These are phyloP conservation scores for Cherax quadricarinatus DNA, from an alignment of 1,140 invertebrate genomes.

Conservation along the genomic window DNA sequence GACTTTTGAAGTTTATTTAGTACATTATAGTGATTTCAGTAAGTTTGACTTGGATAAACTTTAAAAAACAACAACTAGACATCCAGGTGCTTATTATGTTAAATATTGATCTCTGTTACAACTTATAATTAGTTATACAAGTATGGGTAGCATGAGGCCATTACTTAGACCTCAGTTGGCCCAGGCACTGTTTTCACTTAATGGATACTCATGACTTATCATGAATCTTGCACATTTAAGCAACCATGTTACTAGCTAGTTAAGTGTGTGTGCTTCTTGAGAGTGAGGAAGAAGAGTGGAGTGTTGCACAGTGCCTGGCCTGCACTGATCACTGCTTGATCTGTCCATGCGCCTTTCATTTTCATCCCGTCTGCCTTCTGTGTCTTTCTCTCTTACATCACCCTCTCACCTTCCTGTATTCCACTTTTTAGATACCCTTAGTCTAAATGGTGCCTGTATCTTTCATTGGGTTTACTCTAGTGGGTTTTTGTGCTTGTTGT, in stretches of 20 bases:
- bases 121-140: constrained; percentile 29
- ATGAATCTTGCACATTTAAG: neutral
- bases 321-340: constrained; percentile 60
- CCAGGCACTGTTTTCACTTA: constrained; percentile 57
- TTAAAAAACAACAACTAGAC: neutral
- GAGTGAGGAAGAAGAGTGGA: constrained; percentile 2
- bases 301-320: constrained; percentile 58
- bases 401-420: constrained; percentile 41
- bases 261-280: constrained; percentile 16
- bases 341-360: constrained; percentile 63
- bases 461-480: constrained; percentile 61
- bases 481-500: constrained; percentile 69
- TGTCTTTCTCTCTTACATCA: constrained; percentile 47
- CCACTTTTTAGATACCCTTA: constrained; percentile 60
- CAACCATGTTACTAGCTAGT: constrained; percentile 6
- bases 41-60: neutral
- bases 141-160: constrained; percentile 65
- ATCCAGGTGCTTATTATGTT: constrained; percentile 51
- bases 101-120: constrained; percentile 14
- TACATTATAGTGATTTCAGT: neutral
- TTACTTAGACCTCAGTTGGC: constrained; percentile 58
- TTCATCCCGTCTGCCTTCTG: constrained; percentile 51
- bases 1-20: neutral
- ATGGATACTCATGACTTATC: neutral
- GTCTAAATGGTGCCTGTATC: constrained; percentile 66